A percentile compares a stretch with the other conserved stretches of the same genome.
These are phyloP conservation scores for Porites lutea DNA, from an alignment of 64 coral and sea anemone genomes.

Conservation along the genomic window DNA sequence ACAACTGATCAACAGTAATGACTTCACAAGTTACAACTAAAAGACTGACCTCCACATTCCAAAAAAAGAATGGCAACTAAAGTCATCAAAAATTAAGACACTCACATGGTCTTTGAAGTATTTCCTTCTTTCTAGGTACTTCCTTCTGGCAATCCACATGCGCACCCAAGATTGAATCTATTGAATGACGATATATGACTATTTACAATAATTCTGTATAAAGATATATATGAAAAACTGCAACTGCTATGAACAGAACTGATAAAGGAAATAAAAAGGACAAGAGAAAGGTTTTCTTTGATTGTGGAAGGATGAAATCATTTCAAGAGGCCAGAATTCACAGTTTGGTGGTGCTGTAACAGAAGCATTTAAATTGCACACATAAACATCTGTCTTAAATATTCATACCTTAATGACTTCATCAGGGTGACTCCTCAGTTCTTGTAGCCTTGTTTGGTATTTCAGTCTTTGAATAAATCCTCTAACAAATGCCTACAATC, in stretches of 20 bases:
- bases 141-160: conserved; percentile 88
- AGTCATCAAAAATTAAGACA: neutral
- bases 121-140: conserved; percentile 80
- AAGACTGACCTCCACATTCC: too few species aligned
- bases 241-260: too few species aligned
- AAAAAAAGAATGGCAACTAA: too few species aligned
- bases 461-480: conserved; percentile 84
- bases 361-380: too few species aligned
- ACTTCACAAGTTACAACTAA: too few species aligned
- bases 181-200: neutral
- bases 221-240: too few species aligned
- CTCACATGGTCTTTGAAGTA: conserved; percentile 94
- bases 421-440: conserved; percentile 80
- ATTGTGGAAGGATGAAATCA: too few species aligned
- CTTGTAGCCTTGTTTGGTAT: conserved; percentile 83
- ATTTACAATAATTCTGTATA: too few species aligned
- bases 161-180: conserved; percentile 89
- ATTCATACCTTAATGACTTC: conserved; percentile 86
- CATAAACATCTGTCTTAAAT: neutral
- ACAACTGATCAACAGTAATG: too few species aligned
- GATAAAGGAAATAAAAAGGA: too few species aligned
- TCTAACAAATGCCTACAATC: conserved; percentile 77
- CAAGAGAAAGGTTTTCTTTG: neutral
- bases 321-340: too few species aligned
- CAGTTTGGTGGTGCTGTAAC: too few species aligned